Conservation (phyloP, 1,140 invertebrate species). For the Macrobrachium nipponense region DNA sequence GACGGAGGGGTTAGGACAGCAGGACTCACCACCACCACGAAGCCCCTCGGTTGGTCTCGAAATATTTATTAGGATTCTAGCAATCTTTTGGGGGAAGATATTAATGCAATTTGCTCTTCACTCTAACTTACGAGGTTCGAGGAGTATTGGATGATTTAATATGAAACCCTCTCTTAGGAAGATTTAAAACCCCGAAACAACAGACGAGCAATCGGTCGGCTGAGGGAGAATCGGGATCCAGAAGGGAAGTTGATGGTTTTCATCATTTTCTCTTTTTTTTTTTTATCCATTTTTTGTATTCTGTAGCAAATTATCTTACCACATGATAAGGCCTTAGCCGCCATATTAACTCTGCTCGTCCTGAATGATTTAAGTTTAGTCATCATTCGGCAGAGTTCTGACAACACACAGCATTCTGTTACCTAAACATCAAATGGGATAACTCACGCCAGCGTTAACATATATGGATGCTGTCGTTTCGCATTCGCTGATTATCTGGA, state of each 20-base stretch:
- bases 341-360: conserved; percentile 53
- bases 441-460: conserved; percentile 35
- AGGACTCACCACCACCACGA: conserved; percentile 14
- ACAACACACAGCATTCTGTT: conserved; percentile 52
- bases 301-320: conserved; percentile 39
- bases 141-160: conserved; percentile 39
- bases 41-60: conserved; percentile 28
- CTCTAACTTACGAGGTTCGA: conserved; percentile 38
- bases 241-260: too few relatives aligned
- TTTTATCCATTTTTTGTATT: not conserved
- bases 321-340: conserved; percentile 42
- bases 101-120: conserved; percentile 52
- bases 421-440: conserved; percentile 44
- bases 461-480: conserved; percentile 21
- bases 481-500: conserved; percentile 10
- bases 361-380: conserved; percentile 50
- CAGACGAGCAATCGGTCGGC: not conserved
- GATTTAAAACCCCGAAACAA: conserved; percentile 39
- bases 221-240: not conserved
- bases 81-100: conserved; percentile 31
- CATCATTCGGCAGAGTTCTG: conserved; percentile 49
- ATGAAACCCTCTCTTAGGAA: conserved; percentile 36
- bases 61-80: conserved; percentile 47
- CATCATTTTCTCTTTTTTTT: conserved; percentile 21
- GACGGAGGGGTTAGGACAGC: too few relatives aligned